A percentile compares a stretch with the other conserved stretches of the same genome.
phyloP scores from a whole-genome alignment of 2,888 invertebrate species.

The Xylophagus ater region DNA sequence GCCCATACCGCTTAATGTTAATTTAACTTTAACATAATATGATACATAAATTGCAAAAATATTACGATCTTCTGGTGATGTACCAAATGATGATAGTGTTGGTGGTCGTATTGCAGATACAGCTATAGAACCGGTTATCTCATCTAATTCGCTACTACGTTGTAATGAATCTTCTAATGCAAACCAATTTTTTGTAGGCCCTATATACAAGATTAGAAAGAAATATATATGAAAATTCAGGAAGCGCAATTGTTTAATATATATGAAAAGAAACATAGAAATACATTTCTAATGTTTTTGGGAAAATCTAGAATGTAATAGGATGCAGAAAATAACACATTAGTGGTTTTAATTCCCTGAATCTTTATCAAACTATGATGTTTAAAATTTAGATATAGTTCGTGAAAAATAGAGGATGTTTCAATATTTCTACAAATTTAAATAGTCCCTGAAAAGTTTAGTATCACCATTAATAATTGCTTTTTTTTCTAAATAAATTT shows the following conservation, averaged over 20 bases:
- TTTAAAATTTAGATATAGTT: too few relatives aligned
- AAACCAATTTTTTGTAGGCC: conserved; percentile 82
- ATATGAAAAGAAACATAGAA: background rate
- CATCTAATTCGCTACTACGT: conserved; percentile 51
- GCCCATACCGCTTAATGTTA: conserved; percentile 69
- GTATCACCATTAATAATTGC: too few relatives aligned
- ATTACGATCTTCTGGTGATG: conserved; percentile 61
- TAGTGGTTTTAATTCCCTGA: too few relatives aligned
- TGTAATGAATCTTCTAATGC: conserved; percentile 78
- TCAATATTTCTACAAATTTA: too few relatives aligned
- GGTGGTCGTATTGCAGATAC: too few relatives aligned
- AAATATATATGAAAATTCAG: too few relatives aligned
- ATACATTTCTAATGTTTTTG: background rate
- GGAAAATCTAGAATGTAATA: background rate
- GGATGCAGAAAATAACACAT: background rate
- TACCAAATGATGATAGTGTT: too few relatives aligned
- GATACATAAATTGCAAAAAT: conserved; percentile 86
- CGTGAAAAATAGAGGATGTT: too few relatives aligned
- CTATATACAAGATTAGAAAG: too few relatives aligned
- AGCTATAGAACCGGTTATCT: conserved; percentile 36
- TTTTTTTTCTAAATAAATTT: too few relatives aligned
- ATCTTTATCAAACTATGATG: too few relatives aligned
- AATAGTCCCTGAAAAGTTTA: too few relatives aligned
- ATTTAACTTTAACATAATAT: conserved; percentile 80
- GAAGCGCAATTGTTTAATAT: background rate